Evolutionary conservation across 2,888 invertebrate species (phyloP), one percentile per base, ranked within the genome.

Genomic region (Leptinotarsa haldemani): DNA sequence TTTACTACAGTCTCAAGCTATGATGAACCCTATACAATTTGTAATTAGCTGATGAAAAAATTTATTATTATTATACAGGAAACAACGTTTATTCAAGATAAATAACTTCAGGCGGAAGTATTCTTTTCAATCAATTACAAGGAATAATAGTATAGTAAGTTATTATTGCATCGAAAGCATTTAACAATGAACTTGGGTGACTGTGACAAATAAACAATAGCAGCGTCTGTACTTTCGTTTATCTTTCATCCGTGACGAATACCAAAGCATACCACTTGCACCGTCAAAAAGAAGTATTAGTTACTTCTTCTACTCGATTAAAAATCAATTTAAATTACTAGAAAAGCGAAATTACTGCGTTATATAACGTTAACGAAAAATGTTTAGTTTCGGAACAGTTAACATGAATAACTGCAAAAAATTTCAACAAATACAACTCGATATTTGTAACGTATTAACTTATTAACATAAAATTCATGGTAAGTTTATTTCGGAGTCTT

Each of bases 121-220:
- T n/a, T 20, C 22, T 56, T 22, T 13, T 20, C 56, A 22, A 56
- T 56, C 22, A 13, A 56, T 56, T 18, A 30, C 61, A 40, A n/a
- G 30, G 30, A 12, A 40, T 3, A 61, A 25, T 4, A 61, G 15
- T 40, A 18, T 40, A 40, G 20, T 22, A 22, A 15, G 18, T 30
- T 25, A 40, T 40, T 40, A 61, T 40, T 40, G 25, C 40, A 30
- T 40, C 1, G 61, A 40, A 61, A 61, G 61, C 40, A 40, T 40
- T 30, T 61, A 61, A 61, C 61, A 61, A 40, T 61, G 61, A 61
- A 40, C 61, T 61, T 61, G 61, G n/a, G n/a, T 30, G 25, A 30
- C 61, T 30, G 61, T 18, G 61, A 1, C 61, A 40, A n/a, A 40
- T n/a, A 61, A 1, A 30, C 30, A 40, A 25, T 58, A 25, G 56